Evolutionary conservation across 2,797 vertebrate genomes (phyloP), one percentile per base, ranked within the genome.

Genomic region (Furcifer pardalis): DNA sequence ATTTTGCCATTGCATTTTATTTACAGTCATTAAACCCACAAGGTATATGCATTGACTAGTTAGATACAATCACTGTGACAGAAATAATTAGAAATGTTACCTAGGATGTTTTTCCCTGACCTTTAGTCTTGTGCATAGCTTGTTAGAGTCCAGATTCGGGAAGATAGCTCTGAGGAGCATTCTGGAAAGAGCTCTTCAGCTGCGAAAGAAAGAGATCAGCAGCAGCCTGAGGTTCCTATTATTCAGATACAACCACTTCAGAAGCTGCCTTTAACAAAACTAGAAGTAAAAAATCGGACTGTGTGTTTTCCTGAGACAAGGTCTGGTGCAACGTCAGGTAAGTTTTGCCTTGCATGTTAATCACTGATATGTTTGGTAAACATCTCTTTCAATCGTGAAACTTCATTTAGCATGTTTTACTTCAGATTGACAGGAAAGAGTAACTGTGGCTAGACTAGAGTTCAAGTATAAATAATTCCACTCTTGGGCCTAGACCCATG

Each of bases 141-240:
- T 82, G 93, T 99, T 78, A 97, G 97, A 96, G 97, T 99, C 77
- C 97, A 97, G 87, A 98, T 99, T 92, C 96, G 88, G 79, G 96
- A 95, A 87, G 95, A 97, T 90, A 85, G 96, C 8, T 74, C 93
- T 66, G 91, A 96, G 87, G 94, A 95, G 52, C 87, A 91, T 35
- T 95, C 96, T 44, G 88, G 94, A 13, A 82, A 93, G 82, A 66
- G 23, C 42, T 92, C 94, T 19, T 85, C 94, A 5, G 91, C 95
- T 66, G 69, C 90, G 12, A 92, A 94, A 12, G 83, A 93, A 27
- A 94, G 91, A n/a, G 83, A 89, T 32, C 91, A 97, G 52, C 84
- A 90, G 1, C 91, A 94, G 40, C 87, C 95, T 59, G 97, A 96
- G 83, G 96, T 95, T 71, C 95, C 97, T 40, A 1, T 94, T 71